These are phyloP conservation scores for Pherbina coryleti DNA, from an alignment of 2,888 invertebrate genomes.

Conservation along the genomic window DNA sequence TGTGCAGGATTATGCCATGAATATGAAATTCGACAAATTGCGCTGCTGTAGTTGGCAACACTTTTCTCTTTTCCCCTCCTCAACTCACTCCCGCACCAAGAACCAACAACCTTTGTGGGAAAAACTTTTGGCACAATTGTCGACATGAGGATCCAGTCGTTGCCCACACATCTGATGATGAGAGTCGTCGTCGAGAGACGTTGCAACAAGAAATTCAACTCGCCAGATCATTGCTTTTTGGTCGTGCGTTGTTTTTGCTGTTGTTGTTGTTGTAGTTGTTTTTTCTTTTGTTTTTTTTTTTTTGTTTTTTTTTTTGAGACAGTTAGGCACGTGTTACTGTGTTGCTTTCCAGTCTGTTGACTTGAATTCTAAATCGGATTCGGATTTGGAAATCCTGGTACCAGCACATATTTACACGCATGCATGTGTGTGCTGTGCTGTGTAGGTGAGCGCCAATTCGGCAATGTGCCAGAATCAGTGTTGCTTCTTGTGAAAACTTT, in stretches of 20 bases:
- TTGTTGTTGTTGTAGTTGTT: background rate
- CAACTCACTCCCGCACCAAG: background rate
- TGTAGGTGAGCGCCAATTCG: slow-evolving; percentile 12
- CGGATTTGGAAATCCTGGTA: background rate
- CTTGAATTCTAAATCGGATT: slow-evolving; percentile 18
- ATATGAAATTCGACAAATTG: slow-evolving; percentile 46
- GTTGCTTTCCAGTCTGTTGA: background rate
- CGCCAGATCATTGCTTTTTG: background rate
- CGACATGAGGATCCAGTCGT: background rate
- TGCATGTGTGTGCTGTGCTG: slow-evolving; percentile 7
- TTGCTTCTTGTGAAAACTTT: slow-evolving; percentile 40
- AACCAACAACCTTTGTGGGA: background rate
- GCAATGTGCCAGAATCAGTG: slow-evolving; percentile 24
- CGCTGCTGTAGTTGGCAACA: slow-evolving; percentile 18
- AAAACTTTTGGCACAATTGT: background rate
- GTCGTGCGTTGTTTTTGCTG: background rate
- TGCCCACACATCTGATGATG: background rate
- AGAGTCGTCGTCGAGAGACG: background rate
- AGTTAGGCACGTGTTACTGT: slow-evolving; percentile 12
- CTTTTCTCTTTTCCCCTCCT: slow-evolving; percentile 3
- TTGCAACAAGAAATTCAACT: background rate
- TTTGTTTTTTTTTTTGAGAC: too few species aligned
- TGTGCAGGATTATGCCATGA: slow-evolving; percentile 35
- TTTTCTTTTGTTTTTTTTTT: too few species aligned
- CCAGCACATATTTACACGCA: background rate